A percentile compares a stretch with the other conserved stretches of the same genome.
These are phyloP conservation scores for Plagodis dolabraria DNA, from an alignment of 2,888 invertebrate species.

Conservation along the genomic window DNA sequence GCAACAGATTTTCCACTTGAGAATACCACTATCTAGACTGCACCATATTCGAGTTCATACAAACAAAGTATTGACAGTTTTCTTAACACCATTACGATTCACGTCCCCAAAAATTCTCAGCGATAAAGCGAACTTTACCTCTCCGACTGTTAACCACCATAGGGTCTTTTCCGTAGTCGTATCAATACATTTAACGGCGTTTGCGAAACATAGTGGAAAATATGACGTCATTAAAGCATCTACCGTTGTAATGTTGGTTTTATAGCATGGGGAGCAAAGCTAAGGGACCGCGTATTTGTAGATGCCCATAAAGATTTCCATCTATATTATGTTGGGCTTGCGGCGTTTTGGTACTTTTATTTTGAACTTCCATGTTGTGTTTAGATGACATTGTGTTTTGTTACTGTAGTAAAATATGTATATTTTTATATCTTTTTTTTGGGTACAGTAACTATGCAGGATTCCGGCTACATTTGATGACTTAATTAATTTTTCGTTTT, in stretches of 20 bases:
- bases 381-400: background rate
- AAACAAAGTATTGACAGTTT: too few relatives aligned
- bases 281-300: constrained; percentile 41
- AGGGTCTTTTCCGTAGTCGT: constrained; percentile 41
- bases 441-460: background rate
- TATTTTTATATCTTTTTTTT: background rate
- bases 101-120: background rate
- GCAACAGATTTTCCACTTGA: too few relatives aligned
- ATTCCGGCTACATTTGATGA: too few relatives aligned
- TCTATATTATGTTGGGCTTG: constrained; percentile 41
- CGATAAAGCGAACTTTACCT: constrained; percentile 11
- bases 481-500: too few relatives aligned
- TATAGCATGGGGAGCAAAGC: constrained; percentile 44
- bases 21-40: too few relatives aligned
- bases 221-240: constrained; percentile 57
- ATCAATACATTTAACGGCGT: constrained; percentile 54
- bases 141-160: constrained; percentile 34
- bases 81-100: too few relatives aligned
- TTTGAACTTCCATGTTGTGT: constrained; percentile 21
- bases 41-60: too few relatives aligned
- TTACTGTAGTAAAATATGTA: too few relatives aligned
- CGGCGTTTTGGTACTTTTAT: constrained; percentile 34
- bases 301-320: constrained; percentile 42
- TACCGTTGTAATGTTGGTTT: constrained; percentile 52
- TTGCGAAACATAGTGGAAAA: constrained; percentile 58